Percentiles rank a stretch among this genome's conserved stretches.
Conservation (phyloP, 2,113 vertebrate species). For the Pelmatolapia mariae region DNA sequence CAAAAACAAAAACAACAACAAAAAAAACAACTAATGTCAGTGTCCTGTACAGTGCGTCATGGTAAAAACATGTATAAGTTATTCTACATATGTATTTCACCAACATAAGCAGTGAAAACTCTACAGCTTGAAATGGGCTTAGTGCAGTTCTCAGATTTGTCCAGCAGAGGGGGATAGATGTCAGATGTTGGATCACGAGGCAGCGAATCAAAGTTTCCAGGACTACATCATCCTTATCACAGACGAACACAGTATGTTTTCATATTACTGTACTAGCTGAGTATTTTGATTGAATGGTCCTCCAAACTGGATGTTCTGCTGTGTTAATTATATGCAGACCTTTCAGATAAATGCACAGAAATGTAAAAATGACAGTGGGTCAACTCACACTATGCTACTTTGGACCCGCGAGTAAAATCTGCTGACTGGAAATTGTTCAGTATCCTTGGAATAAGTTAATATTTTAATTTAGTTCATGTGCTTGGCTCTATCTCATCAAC, state of each 20-base stretch:
- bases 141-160: background rate
- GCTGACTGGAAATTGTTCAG: background rate
- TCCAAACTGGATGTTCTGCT: background rate
- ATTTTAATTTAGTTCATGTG: background rate
- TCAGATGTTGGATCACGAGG: background rate
- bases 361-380: background rate
- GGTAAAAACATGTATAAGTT: accelerated
- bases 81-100: background rate
- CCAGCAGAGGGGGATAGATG: conserved; percentile 38
- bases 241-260: background rate
- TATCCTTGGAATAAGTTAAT: background rate
- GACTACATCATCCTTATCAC: background rate
- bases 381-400: background rate
- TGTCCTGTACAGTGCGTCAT: background rate
- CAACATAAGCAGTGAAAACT: background rate
- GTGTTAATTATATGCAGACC: background rate
- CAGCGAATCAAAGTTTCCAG: background rate
- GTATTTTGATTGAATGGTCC: background rate
- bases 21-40: background rate
- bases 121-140: background rate
- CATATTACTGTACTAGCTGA: background rate
- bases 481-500: background rate
- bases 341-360: background rate
- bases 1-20: too few relatives aligned
- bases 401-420: background rate